Evolutionary conservation across 92 coral and sea anemone species (phyloP).

Genomic region (Nematostella vectensis): DNA sequence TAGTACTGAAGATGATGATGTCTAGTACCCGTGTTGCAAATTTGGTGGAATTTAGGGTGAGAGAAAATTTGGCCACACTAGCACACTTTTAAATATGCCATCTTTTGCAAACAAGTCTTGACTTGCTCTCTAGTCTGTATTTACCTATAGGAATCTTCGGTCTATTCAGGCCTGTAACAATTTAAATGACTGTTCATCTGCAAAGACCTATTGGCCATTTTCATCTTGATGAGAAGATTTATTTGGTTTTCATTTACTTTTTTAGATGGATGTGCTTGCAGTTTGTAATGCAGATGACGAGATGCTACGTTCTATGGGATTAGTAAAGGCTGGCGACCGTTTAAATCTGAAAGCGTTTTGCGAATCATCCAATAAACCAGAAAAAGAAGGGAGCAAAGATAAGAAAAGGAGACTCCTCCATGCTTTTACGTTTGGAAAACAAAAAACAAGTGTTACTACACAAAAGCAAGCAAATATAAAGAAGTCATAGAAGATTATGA

Average conservation of each 20-base stretch:
- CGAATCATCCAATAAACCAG: slow-evolving; percentile 4
- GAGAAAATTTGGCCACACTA: no score
- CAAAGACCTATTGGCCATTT: neutral
- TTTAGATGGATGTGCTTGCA: slow-evolving; percentile 51
- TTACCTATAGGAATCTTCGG: no score
- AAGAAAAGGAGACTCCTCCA: slow-evolving; percentile 37
- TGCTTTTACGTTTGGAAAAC: slow-evolving; percentile 39
- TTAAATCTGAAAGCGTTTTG: slow-evolving; percentile 55
- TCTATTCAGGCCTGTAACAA: no score
- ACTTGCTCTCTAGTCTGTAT: no score
- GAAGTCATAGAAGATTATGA: slow-evolving; percentile 26
- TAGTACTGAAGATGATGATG: no score
- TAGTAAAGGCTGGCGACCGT: slow-evolving; percentile 46
- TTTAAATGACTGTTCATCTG: neutral
- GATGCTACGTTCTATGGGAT: slow-evolving; percentile 39
- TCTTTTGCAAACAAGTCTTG: no score
- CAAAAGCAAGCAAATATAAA: slow-evolving; percentile 18
- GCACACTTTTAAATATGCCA: no score
- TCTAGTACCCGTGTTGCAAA: no score
- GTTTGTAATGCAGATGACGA: slow-evolving; percentile 41
- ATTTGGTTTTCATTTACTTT: slow-evolving; percentile 13
- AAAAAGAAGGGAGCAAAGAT: slow-evolving; percentile 17
- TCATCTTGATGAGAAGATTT: no score
- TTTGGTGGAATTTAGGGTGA: no score
- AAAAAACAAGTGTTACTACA: slow-evolving; percentile 12